A percentile compares a stretch with the other conserved stretches of the same genome.
Conservation (phyloP, 92 coral and sea anemone species). For the Chrysogorgia sp. region DNA sequence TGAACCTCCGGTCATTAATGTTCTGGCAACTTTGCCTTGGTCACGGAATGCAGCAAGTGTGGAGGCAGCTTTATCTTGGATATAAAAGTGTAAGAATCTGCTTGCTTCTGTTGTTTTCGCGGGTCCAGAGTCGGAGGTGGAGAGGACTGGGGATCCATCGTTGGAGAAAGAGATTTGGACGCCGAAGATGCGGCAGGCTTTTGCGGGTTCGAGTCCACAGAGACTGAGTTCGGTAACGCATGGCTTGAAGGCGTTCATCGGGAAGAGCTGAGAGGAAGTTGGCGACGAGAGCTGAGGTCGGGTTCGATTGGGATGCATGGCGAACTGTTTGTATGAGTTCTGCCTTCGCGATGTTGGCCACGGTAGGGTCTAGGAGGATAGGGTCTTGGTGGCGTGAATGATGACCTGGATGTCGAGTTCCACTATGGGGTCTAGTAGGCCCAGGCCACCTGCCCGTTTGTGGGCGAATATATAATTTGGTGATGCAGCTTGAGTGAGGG, state of each 20-base stretch:
- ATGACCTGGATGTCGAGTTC: constrained; percentile 23
- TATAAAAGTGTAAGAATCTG: neutral
- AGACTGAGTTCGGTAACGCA: too few species aligned
- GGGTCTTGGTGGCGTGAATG: constrained; percentile 22
- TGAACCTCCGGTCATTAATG: too few species aligned
- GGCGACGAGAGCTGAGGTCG: too few species aligned
- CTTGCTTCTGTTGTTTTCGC: constrained; percentile 3
- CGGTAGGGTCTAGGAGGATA: constrained; percentile 11
- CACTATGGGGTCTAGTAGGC: constrained; percentile 21
- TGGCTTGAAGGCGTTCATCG: too few species aligned
- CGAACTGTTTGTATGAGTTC: constrained; percentile 10
- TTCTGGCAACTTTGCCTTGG: too few species aligned
- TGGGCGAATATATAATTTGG: constrained; percentile 24
- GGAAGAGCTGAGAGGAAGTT: too few species aligned
- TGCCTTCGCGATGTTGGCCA: constrained; percentile 3
- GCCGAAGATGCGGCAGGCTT: neutral
- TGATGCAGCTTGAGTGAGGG: constrained; percentile 11
- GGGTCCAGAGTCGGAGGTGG: constrained; percentile 14
- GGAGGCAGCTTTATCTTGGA: constrained; percentile 32
- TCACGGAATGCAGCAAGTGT: constrained; percentile 21
- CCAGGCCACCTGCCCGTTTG: constrained; percentile 30
- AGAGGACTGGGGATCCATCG: neutral
- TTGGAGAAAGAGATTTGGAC: constrained; percentile 13
- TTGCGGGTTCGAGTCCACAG: too few species aligned
- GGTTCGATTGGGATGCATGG: constrained; percentile 24